Conservation (phyloP, 2,797 vertebrate genomes). For the Etheostoma nigrum region DNA sequence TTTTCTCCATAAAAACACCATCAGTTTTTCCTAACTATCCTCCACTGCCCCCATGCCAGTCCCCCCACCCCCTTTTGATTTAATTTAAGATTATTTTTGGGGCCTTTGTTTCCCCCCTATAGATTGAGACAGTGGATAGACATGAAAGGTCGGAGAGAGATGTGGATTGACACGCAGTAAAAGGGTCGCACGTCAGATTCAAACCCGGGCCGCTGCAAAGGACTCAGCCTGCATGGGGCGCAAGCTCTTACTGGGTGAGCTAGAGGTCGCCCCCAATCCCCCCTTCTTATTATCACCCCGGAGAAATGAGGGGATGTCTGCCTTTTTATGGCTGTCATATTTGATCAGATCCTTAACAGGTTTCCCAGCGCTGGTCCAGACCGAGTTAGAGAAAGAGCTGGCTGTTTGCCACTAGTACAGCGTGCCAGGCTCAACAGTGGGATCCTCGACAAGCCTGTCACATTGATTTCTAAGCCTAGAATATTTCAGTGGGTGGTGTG, state of each 20-base stretch:
- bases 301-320: conserved; percentile 71
- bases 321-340: conserved; percentile 86
- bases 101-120: too few relatives aligned
- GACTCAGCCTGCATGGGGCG: too few relatives aligned
- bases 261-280: too few relatives aligned
- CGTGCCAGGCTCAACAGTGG: conserved; percentile 81
- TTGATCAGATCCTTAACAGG: conserved; percentile 79
- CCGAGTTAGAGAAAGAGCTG: conserved; percentile 70
- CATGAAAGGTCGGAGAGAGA: too few relatives aligned
- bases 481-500: conserved; percentile 74
- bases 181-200: too few relatives aligned
- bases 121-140: too few relatives aligned
- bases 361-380: conserved; percentile 77
- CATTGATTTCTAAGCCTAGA: conserved; percentile 78
- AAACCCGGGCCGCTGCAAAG: too few relatives aligned
- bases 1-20: neutral
- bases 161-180: too few relatives aligned
- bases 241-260: too few relatives aligned
- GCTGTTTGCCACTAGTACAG: conserved; percentile 68
- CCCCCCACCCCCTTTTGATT: neutral
- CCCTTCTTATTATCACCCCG: conserved; percentile 38
- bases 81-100: too few relatives aligned
- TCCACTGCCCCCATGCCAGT: conserved; percentile 10
- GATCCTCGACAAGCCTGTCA: conserved; percentile 83
- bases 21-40: conserved; percentile 7